Evolutionary conservation across 1,140 invertebrate species (phyloP), one percentile per base, ranked within the genome.

Genomic region (Coptotermes formosanus): DNA sequence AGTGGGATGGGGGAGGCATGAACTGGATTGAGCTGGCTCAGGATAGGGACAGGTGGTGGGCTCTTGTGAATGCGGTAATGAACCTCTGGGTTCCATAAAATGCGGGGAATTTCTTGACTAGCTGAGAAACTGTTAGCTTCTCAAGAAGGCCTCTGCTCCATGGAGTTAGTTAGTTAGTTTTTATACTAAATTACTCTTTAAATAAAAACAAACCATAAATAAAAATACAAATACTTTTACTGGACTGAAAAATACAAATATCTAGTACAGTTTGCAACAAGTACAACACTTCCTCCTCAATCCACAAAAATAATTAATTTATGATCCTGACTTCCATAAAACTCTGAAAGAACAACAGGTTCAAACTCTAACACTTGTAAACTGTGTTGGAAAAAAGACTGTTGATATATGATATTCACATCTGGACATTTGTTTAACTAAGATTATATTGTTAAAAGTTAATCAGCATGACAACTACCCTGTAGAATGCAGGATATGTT

Each of bases 241-340:
- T 75, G 64, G 64, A 75, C 64, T 30, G n/a, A 75, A 75, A 75
- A 75, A 75, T 75, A 75, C 64, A 75, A 75, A 30, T 75, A n/a
- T 75, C 64, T 75, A 75, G 30, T 75, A 75, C 8, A 12, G 14
- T 75, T 75, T 75, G 64, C n/a, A 75, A 30, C n/a, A 75, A 75
- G 64, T 75, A 75, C 8, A 30, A 75, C 64, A 30, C 14, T 30
- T 75, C 64, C 64, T 25, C 6, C n/a, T 75, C n/a, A 75, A 75
- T 75, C n/a, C 64, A 75, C n/a, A 75, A 75, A 75, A 75, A 75
- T 75, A 75, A 75, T 75, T 75, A 75, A 75, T 25, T 75, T 30
- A 75, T 75, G 25, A 75, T 75, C 25, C n/a, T 75, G 25, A 75
- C 64, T 11, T 75, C 64, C 64, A 75, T 75, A n/a, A 30, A 75